A percentile compares a stretch with the other conserved stretches of the same genome.
phyloP scores from a whole-genome alignment of 2,797 vertebrate genomes.

The Artibeus jamaicensis region DNA sequence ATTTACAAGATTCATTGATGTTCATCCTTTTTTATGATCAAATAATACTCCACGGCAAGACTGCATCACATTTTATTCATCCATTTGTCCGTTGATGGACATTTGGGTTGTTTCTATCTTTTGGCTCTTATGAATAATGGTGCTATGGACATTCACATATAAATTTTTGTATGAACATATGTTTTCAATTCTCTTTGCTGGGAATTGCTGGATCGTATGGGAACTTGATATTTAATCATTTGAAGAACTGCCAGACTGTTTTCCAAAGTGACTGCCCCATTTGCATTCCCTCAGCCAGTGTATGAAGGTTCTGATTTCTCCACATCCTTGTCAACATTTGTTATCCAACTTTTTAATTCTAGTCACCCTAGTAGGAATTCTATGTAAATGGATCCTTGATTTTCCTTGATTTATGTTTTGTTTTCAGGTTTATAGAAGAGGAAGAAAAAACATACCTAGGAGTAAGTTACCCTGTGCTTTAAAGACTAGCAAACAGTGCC shows the following conservation, averaged over 20 bases:
- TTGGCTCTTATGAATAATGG: conserved; percentile 19
- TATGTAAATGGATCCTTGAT: conserved; percentile 1
- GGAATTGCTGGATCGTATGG: conserved; percentile 1
- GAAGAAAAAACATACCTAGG: conserved; percentile 24
- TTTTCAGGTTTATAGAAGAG: conserved; percentile 59
- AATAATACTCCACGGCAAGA: not conserved
- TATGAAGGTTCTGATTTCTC: not conserved
- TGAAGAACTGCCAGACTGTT: conserved; percentile 30
- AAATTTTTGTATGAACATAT: not conserved
- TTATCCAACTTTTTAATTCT: conserved; percentile 42
- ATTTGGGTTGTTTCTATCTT: not conserved
- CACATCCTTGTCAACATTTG: conserved; percentile 28
- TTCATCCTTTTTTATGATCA: conserved; percentile 25
- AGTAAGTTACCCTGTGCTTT: conserved; percentile 57
- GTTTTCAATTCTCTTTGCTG: conserved; percentile 17
- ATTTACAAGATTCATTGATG: not conserved
- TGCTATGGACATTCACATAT: not conserved
- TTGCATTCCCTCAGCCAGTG: not conserved
- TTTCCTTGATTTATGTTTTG: conserved; percentile 52
- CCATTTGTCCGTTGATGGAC: not conserved
- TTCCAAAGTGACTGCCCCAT: not conserved
- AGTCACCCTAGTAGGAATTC: not conserved
- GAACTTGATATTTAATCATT: not conserved
- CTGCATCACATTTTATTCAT: conserved; percentile 11
- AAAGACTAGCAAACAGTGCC: conserved; percentile 27